Percentiles rank a stretch among this genome's conserved stretches.
These are phyloP conservation scores for Eptatretus burgeri DNA, from an alignment of 2,113 vertebrate genomes.

Conservation along the genomic window DNA sequence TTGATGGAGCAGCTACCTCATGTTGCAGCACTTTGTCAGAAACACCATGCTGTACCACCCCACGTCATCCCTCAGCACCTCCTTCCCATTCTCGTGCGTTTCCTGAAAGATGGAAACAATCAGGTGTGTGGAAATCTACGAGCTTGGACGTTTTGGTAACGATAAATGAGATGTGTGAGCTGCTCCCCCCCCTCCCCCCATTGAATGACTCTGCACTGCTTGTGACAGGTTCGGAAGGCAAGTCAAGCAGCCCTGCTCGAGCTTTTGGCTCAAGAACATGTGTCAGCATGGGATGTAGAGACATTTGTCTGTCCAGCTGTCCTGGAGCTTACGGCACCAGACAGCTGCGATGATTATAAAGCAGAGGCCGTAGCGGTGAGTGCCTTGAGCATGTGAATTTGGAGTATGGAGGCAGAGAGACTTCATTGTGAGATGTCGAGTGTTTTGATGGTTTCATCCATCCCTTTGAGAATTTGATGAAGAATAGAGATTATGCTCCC, in stretches of 20 bases:
- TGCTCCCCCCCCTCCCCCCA: neutral
- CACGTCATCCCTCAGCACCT: constrained; percentile 41
- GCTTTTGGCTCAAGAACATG: constrained; percentile 44
- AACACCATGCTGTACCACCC: constrained; percentile 40
- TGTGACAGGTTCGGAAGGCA: constrained; percentile 42
- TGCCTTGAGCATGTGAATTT: constrained; percentile 2
- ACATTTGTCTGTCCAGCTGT: constrained; percentile 47
- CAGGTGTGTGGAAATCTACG: constrained; percentile 23
- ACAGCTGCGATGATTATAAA: constrained; percentile 43
- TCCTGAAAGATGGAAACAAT: constrained; percentile 46
- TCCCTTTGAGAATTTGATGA: too few relatives aligned
- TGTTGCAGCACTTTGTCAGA: constrained; percentile 44
- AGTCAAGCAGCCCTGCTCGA: constrained; percentile 49
- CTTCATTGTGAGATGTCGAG: too few relatives aligned
- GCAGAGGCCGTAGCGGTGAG: constrained; percentile 48
- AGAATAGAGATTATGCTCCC: too few relatives aligned
- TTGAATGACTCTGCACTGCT: neutral
- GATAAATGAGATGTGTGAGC: neutral
- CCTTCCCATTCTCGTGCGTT: constrained; percentile 35
- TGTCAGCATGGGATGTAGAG: constrained; percentile 43
- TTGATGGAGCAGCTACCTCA: constrained; percentile 62
- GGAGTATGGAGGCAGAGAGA: too few relatives aligned
- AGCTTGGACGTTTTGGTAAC: neutral
- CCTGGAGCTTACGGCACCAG: constrained; percentile 37
- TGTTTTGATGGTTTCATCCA: too few relatives aligned